Percentiles rank a stretch among this genome's conserved stretches.
Evolutionary conservation across 2,888 invertebrate species (phyloP).

Genomic region (Keiferia lycopersicella): DNA sequence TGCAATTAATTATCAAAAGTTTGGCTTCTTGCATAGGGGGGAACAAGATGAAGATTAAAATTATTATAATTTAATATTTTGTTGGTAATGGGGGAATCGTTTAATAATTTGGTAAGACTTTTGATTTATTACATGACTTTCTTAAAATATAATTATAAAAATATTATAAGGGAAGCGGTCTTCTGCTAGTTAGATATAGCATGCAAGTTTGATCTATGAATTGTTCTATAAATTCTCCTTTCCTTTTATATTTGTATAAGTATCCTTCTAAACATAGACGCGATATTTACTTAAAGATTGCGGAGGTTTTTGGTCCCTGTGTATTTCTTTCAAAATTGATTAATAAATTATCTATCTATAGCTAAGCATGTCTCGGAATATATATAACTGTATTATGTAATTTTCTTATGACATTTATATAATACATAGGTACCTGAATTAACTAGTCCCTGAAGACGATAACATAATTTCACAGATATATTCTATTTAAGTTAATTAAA

Average conservation of each 20-base stretch:
- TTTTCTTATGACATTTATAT: too few relatives aligned
- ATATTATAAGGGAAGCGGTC: not conserved
- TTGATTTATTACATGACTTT: not conserved
- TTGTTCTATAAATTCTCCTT: too few relatives aligned
- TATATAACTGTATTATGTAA: too few relatives aligned
- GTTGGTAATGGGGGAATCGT: not conserved
- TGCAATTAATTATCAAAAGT: conserved; percentile 77
- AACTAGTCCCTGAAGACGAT: conserved; percentile 34
- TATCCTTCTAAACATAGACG: too few relatives aligned
- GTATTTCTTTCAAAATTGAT: too few relatives aligned
- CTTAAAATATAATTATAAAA: not conserved
- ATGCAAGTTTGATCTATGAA: not conserved
- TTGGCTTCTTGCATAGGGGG: conserved; percentile 40
- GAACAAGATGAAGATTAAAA: conserved; percentile 11
- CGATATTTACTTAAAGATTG: too few relatives aligned
- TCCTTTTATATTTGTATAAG: too few relatives aligned
- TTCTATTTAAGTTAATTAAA: conserved; percentile 50
- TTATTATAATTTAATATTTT: conserved; percentile 14
- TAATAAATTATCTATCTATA: too few relatives aligned
- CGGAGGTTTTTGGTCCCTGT: too few relatives aligned
- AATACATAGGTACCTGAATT: too few relatives aligned
- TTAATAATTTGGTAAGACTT: not conserved
- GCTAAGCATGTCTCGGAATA: too few relatives aligned
- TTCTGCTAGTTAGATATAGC: too few relatives aligned
- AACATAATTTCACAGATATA: conserved; percentile 51